phyloP scores from a whole-genome alignment of 53 echinoderm and acorn worm species.

The Holothuria scabra region DNA sequence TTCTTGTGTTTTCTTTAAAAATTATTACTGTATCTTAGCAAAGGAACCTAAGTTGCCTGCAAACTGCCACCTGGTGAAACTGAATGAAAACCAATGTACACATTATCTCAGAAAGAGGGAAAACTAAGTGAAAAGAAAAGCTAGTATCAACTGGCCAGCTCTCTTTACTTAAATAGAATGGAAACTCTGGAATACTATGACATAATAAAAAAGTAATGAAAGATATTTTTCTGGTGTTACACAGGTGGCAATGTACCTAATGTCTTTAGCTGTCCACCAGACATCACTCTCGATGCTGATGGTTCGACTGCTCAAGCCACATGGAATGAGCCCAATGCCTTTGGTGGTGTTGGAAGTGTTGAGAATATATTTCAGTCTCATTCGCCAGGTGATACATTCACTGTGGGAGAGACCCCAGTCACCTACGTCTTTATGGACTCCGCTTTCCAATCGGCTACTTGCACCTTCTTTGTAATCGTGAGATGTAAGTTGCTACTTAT shows the following conservation, averaged over 20 bases:
- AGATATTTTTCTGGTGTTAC: no score
- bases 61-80: no score
- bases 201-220: no score
- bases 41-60: no score
- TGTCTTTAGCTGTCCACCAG: slow-evolving; percentile 54
- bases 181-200: no score
- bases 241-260: slow-evolving; percentile 39
- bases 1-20: no score
- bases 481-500: slow-evolving; percentile 43
- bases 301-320: slow-evolving; percentile 18
- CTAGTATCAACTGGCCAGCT: no score
- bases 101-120: no score
- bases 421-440: slow-evolving; percentile 61
- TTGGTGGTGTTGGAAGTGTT: slow-evolving; percentile 50
- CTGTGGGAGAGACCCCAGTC: slow-evolving; percentile 51
- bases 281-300: slow-evolving; percentile 37
- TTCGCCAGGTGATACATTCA: slow-evolving; percentile 45
- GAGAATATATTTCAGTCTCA: slow-evolving; percentile 52
- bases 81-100: no score
- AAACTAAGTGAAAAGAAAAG: no score
- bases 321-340: slow-evolving; percentile 58
- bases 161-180: no score
- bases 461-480: slow-evolving; percentile 56
- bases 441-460: slow-evolving; percentile 49
- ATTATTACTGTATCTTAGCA: no score